Evolutionary conservation across 2,888 invertebrate genomes (phyloP), one percentile per base, ranked within the genome.

Genomic region (Agrotis exclamationis): DNA sequence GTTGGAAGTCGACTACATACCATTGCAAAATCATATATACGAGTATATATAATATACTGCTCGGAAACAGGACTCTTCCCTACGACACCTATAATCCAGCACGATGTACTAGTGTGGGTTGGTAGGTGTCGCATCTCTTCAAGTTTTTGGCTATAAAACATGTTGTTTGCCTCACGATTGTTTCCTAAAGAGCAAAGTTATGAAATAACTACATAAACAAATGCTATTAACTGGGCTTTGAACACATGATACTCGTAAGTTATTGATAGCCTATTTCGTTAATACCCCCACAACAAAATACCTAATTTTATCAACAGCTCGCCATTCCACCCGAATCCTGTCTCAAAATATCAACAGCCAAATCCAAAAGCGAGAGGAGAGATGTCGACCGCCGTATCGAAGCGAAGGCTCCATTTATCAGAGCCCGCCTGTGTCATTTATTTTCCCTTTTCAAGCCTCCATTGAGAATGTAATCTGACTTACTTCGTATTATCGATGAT

Each of bases 391-490:
- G 66, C 62, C 79, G 70, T 76, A 48, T 59, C 64, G 33, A 56
- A 51, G 33, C 71, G 53, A 59, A 44, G 54, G 63, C 44, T 57
- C 86, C 67, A 86, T 86, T 86, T 84, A 86, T 85, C 78, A 84
- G 63, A 47, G 69, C 65, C 54, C 53, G 78, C 74, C 62, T 63
- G 51, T 63, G 68, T 82, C 73, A 86, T 85, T 86, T 84, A 84
- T 84, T 79, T 82, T 86, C 75, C 80, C 76, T 86, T 82, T 79
- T 82, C 78, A 80, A 69, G 63, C 33, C 48, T 68, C 74, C 57
- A 70, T 84, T 72, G 68, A 63, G 74, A 84, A 85, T 76, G 81
- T 86, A 80, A 84, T 85, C 80, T 77, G 75, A 82, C 80, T 84
- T 80, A 74, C 67, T 76, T 18, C 33, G 74, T 73, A 76, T 77